phyloP scores from a whole-genome alignment of 2,888 invertebrate genomes.

The Mythimna vitellina region DNA sequence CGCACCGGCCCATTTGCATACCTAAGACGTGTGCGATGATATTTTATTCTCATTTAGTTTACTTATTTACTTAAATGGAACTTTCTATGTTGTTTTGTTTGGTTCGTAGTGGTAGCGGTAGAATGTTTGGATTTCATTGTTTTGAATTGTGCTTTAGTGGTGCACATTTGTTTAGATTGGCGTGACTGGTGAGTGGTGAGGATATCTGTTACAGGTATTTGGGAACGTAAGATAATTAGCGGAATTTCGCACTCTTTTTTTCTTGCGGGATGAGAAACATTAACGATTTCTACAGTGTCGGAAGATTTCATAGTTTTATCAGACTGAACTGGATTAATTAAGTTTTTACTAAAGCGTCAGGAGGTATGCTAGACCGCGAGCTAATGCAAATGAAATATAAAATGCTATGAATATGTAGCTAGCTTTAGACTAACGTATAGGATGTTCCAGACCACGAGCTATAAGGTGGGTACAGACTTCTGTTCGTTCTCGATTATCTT shows the following conservation, averaged over 20 bases:
- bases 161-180: background rate
- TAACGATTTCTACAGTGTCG: background rate
- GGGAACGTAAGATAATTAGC: no score
- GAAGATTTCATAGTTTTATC: background rate
- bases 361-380: background rate
- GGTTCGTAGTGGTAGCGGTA: conserved; percentile 14
- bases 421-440: background rate
- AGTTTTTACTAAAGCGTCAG: no score
- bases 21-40: conserved; percentile 86
- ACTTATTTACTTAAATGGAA: conserved; percentile 65
- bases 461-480: background rate
- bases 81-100: conserved; percentile 55
- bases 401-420: background rate
- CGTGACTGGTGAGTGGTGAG: background rate
- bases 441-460: background rate
- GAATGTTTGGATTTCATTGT: conserved; percentile 41
- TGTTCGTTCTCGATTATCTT: background rate
- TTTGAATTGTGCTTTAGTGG: conserved; percentile 19
- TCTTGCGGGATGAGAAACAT: background rate
- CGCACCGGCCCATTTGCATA: conserved; percentile 82
- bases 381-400: no score
- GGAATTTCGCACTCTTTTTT: conserved; percentile 7
- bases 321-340: background rate
- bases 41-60: conserved; percentile 83
- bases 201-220: background rate